These are phyloP conservation scores for Thymallus thymallus DNA, from an alignment of 2,113 vertebrate genomes.

Conservation along the genomic window DNA sequence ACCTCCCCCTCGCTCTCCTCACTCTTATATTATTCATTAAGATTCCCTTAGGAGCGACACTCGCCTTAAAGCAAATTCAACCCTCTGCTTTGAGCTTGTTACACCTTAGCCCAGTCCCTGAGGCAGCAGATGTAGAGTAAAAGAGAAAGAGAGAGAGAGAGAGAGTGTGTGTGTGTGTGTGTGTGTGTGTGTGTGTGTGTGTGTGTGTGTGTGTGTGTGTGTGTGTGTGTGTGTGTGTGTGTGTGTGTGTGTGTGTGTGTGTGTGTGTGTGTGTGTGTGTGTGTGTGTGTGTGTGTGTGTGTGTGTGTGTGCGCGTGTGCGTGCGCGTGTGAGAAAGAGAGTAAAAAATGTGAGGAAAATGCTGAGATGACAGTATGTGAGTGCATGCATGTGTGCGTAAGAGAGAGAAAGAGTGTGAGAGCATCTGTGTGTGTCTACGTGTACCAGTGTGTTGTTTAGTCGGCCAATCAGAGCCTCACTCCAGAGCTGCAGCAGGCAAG, in stretches of 20 bases:
- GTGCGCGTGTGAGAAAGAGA: too few relatives aligned
- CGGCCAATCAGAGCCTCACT: constrained; percentile 10
- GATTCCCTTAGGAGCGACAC: constrained; percentile 10
- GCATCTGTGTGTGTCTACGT: too few relatives aligned
- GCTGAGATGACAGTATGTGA: too few relatives aligned
- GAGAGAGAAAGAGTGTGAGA: constrained; percentile 1
- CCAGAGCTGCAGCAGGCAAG: constrained; percentile 8
- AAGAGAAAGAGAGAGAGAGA: neutral
- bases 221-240: too few relatives aligned
- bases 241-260: too few relatives aligned
- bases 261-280: too few relatives aligned
- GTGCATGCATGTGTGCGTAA: too few relatives aligned
- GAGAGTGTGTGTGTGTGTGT: neutral
- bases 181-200: too few relatives aligned
- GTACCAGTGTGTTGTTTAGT: constrained; percentile 4
- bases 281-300: neutral
- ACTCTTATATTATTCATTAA: constrained; percentile 14
- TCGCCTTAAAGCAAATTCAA: neutral
- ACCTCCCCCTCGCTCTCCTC: neutral
- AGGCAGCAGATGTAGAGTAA: constrained; percentile 22
- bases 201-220: too few relatives aligned
- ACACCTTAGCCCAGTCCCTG: neutral
- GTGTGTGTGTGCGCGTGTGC: neutral
- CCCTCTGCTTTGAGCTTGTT: neutral
- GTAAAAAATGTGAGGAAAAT: too few relatives aligned